phyloP scores from a whole-genome alignment of 2,113 vertebrate species.

The Ageneiosus marmoratus region DNA sequence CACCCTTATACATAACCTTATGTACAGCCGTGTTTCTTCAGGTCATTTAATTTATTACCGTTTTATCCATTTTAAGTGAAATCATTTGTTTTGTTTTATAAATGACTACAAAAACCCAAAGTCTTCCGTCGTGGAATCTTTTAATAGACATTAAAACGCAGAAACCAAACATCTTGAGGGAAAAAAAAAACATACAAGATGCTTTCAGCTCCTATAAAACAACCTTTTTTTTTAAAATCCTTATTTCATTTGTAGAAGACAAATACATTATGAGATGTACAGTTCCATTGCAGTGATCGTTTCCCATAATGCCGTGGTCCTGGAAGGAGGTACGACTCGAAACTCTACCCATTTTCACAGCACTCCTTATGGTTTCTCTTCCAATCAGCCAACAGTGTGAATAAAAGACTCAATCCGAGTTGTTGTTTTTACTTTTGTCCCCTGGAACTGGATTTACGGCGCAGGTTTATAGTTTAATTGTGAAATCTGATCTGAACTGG shows the following conservation, averaged over 20 bases:
- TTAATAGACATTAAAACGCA: slow-evolving; percentile 76
- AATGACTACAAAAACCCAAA: not conserved
- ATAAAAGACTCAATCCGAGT: not conserved
- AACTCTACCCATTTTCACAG: slow-evolving; percentile 23
- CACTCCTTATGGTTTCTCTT: not conserved
- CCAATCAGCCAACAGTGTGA: not conserved
- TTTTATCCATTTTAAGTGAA: too few relatives aligned
- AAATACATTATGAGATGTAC: slow-evolving; percentile 69
- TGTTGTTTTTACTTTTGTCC: too few relatives aligned
- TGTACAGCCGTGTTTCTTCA: not conserved
- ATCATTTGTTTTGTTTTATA: too few relatives aligned
- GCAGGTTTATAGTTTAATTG: not conserved
- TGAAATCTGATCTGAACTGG: not conserved
- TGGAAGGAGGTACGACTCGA: slow-evolving; percentile 3
- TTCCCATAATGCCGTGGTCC: slow-evolving; percentile 1
- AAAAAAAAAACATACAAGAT: slow-evolving; percentile 68
- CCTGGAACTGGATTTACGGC: not conserved
- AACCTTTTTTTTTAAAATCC: slow-evolving; percentile 46
- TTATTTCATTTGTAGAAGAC: slow-evolving; percentile 68
- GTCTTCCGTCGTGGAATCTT: slow-evolving; percentile 62
- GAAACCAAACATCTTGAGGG: slow-evolving; percentile 42
- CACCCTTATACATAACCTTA: not conserved
- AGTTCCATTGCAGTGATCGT: slow-evolving; percentile 52
- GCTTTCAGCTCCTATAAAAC: slow-evolving; percentile 70
- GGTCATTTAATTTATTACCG: not conserved